Evolutionary conservation across 2,797 vertebrate species (phyloP).

Genomic region (Catamblyrhynchus diadema): DNA sequence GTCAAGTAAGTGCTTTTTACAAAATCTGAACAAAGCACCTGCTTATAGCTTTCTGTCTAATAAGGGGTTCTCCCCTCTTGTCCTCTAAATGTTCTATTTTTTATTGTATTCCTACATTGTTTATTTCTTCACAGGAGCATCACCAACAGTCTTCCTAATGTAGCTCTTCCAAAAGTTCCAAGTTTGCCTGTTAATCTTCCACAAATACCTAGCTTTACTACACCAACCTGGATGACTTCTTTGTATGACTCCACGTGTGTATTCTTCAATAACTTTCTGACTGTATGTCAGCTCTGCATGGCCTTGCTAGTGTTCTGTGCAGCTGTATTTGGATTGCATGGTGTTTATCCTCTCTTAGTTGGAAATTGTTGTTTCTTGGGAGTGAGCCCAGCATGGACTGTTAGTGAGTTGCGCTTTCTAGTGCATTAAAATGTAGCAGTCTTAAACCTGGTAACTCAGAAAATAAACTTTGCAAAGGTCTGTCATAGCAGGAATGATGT

Average conservation of each 20-base stretch:
- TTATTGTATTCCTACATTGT: conserved; percentile 78
- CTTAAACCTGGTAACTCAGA: conserved; percentile 7
- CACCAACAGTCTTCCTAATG: conserved; percentile 94
- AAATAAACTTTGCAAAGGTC: conserved; percentile 19
- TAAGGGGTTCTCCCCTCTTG: conserved; percentile 45
- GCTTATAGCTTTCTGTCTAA: conserved; percentile 33
- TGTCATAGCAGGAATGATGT: neutral
- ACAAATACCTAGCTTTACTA: conserved; percentile 94
- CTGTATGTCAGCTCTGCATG: conserved; percentile 81
- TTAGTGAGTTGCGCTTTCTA: conserved; percentile 47
- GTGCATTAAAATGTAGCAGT: conserved; percentile 19
- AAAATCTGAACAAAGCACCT: neutral
- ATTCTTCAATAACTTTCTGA: conserved; percentile 79
- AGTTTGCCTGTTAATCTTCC: conserved; percentile 93
- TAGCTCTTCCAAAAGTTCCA: conserved; percentile 96
- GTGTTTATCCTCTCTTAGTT: conserved; percentile 62
- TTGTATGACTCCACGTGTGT: conserved; percentile 96
- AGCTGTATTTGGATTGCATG: conserved; percentile 75
- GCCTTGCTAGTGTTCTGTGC: conserved; percentile 74
- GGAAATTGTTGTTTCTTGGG: conserved; percentile 54
- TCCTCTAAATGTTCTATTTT: conserved; percentile 69
- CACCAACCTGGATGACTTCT: conserved; percentile 93
- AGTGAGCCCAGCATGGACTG: conserved; percentile 71
- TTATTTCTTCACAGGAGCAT: conserved; percentile 89
- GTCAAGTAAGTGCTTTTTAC: conserved; percentile 86